Conservation (phyloP, 2,888 invertebrate genomes). For the Desoria tigrina region DNA sequence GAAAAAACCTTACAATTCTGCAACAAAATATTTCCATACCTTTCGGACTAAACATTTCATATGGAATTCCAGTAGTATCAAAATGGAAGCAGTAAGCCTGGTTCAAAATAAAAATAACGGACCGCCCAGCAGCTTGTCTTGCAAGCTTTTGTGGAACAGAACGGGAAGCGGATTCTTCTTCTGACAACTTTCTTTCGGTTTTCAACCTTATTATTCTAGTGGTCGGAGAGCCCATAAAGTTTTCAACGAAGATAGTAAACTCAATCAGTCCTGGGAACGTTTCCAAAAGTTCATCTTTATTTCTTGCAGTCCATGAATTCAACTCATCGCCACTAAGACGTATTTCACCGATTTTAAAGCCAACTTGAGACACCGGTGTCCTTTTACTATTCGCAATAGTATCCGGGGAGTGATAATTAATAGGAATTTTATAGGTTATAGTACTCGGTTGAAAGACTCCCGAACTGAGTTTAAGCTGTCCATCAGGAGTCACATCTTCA, state of each 20-base stretch:
- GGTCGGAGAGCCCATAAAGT: neutral
- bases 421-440: neutral
- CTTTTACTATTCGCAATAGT: neutral
- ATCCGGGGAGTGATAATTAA: neutral
- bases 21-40: constrained; percentile 16
- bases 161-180: constrained; percentile 17
- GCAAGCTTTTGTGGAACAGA: constrained; percentile 21
- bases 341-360: constrained; percentile 11
- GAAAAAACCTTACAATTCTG: neutral
- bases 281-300: neutral
- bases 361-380: neutral
- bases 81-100: constrained; percentile 30
- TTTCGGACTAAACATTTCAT: constrained; percentile 22
- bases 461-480: too few relatives aligned
- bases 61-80: constrained; percentile 24
- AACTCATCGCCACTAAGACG: neutral
- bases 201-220: constrained; percentile 27
- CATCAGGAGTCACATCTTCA: too few relatives aligned
- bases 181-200: constrained; percentile 21
- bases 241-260: neutral
- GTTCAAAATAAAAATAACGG: constrained; percentile 31
- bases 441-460: too few relatives aligned
- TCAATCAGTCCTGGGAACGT: constrained; percentile 3
- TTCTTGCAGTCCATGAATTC: neutral
- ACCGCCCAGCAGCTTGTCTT: constrained; percentile 20